Base-by-base conservation (phyloP, 2,797 vertebrate genomes). In the Galaxias olidus region DNA sequence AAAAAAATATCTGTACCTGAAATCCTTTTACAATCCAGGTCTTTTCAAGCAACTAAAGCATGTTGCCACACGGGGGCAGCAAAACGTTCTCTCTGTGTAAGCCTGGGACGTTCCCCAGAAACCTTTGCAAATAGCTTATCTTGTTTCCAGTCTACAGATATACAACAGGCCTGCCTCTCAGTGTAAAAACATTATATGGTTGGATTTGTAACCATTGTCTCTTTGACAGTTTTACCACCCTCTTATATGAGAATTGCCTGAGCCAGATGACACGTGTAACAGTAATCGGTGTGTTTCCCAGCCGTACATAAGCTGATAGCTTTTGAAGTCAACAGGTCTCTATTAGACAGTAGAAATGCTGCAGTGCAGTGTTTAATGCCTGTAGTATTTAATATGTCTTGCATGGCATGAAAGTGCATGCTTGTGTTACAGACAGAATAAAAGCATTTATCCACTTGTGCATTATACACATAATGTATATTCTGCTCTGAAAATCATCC, bases 41-140 rank as follows among this genome's bases (percentile, higher is more conserved):
- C 30, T 30, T 30, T 30, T 30, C 30, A 30, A 30, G 2, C 30
- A 30, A 30, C 30, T 30, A 30, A 2, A 10, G n/a, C 0, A 0
- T 45, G 9, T 45, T 13, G 68, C 90, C 90, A 90, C 82, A 75
- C 65, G 89, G 80, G 84, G 88, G 88, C 88, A 89, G 88, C 77
- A 89, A 68, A 87, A 68, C 55, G 60, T 67, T 70, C 67, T 56
- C 11, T 13, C 57, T 44, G 17, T 50, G 51, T 15, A 42, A 4
- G 55, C 46, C 52, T 10, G 12, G 75, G 45, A 20, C 57, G n/a
- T 17, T 20, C 67, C 9, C 40, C 45, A 8, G 19, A 46, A 60
- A 45, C 49, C 54, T 10, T 19, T 20, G 46, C 66, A 30, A 48
- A 43, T 45, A 20, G 65, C 45, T 69, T 78, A 81, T 76, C 72